Evolutionary conservation across 2,113 vertebrate genomes (phyloP).

Genomic region (Bufo bufo): DNA sequence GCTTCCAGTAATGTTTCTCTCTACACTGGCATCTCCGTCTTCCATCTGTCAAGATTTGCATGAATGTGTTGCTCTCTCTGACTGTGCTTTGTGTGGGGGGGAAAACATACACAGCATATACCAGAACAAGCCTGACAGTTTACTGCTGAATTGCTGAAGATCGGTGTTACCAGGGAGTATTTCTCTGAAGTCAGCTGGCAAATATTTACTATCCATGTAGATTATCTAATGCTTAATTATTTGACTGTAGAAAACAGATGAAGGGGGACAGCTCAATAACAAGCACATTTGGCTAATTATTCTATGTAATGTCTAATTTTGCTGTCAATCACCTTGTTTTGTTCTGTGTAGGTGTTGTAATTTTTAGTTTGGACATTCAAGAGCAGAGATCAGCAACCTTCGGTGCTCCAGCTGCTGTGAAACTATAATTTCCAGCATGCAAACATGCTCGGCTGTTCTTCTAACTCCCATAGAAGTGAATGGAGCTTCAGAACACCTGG

Average conservation of each 20-base stretch:
- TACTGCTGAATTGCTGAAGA: background rate
- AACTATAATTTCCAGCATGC: no score
- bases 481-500: no score
- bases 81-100: background rate
- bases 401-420: no score
- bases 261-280: background rate
- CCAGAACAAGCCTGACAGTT: background rate
- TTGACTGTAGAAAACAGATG: background rate
- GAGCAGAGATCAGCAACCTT: no score
- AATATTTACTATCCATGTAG: background rate
- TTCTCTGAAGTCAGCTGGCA: background rate
- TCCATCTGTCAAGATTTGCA: background rate
- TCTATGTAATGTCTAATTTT: background rate
- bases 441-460: no score
- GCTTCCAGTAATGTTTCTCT: background rate
- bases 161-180: background rate
- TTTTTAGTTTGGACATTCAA: no score
- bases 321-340: background rate
- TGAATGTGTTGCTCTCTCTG: background rate
- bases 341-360: no score
- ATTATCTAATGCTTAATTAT: background rate
- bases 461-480: no score
- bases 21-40: background rate
- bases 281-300: background rate
- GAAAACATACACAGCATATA: background rate